Evolutionary conservation across 2,113 vertebrate species (phyloP), one percentile per base, ranked within the genome.

Genomic region (Nothocercus nigrocapillus): DNA sequence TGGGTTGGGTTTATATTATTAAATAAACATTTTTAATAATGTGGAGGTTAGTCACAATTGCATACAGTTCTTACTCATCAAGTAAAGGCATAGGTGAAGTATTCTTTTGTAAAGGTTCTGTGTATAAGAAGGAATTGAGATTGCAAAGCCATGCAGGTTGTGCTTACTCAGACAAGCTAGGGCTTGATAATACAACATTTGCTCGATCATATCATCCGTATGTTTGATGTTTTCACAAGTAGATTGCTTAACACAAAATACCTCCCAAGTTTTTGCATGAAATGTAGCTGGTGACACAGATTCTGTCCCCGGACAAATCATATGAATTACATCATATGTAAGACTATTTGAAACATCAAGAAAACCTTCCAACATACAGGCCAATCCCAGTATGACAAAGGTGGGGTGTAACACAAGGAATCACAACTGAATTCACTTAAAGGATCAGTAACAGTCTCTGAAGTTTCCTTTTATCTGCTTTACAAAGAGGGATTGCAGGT

Each of bases 241-340:
- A 75, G 56, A 42, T 68, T 30, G 47, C 44, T 54, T 74, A 61
- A 86, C 1, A 4, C 67, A 84, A 59, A 93, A 83, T 18, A 79
- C 56, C 42, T 68, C 66, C 73, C 82, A 90, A 45, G 85, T 6
- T 82, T 88, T 68, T 78, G 59, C 27, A 89, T 47, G 58, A 82
- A 79, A 79, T n/a, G 40, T 25, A 86, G 45, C 42, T 94, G 82
- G 85, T 96, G 85, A 90, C 44, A 85, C 38, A 90, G 69, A 51
- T 84, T n/a, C 32, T 86, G 62, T 83, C 34, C 73, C 38, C 53
- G 86, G 42, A 40, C 36, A 36, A 36, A 36, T 36, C 36, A 36
- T 36, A 36, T 36, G 49, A 66, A 19, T 67, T 83, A 59, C 42
- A n/a, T 44, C 73, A 82, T 2, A 68, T 25, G 19, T 19, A 82